Conservation (phyloP, 2,797 vertebrate species). For the Anomalospiza imberbis region DNA sequence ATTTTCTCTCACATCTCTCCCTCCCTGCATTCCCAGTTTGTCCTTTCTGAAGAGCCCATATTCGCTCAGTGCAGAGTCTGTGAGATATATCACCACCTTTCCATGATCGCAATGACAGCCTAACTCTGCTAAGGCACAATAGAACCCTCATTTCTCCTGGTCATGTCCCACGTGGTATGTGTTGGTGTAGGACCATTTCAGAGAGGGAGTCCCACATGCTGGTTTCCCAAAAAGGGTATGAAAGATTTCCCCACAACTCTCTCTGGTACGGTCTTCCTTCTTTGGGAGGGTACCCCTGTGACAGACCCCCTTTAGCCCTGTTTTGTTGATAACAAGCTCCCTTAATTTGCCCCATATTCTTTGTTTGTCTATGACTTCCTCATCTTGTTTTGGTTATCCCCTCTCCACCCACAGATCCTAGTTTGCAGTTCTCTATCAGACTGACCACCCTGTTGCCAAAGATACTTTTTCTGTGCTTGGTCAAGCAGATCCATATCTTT, state of each 20-base stretch:
- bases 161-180: accelerated
- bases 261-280: not conserved
- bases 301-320: accelerated
- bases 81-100: not conserved
- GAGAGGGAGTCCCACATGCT: accelerated
- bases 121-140: not conserved
- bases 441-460: not conserved
- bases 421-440: not conserved
- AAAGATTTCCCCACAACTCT: not conserved
- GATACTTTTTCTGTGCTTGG: not conserved
- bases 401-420: not conserved
- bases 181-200: accelerated
- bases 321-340: not conserved
- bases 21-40: not conserved
- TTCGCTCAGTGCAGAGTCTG: not conserved
- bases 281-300: not conserved
- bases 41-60: not conserved
- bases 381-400: not conserved
- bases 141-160: not conserved
- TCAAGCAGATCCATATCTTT: not conserved
- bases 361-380: not conserved
- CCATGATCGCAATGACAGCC: accelerated
- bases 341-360: not conserved
- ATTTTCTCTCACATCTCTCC: not conserved
- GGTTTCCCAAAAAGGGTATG: not conserved